These are phyloP conservation scores for Aphidoletes aphidimyza DNA, from an alignment of 2,888 invertebrate species.

Conservation along the genomic window DNA sequence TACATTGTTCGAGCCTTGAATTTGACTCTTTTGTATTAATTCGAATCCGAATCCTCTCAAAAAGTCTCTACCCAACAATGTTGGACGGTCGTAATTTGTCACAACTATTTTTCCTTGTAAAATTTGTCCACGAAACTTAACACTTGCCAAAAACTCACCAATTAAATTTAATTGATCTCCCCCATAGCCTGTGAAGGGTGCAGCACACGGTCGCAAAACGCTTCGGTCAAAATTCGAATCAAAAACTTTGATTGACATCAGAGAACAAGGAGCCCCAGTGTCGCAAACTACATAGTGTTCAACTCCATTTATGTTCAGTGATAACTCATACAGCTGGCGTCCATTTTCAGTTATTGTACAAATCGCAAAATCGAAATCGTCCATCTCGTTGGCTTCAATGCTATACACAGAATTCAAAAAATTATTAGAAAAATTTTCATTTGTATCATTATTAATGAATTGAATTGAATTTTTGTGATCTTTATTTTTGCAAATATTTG, in stretches of 20 bases:
- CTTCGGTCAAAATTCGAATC: not conserved
- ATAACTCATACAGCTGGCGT: not conserved
- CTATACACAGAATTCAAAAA: no score
- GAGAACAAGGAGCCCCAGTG: slow-evolving; percentile 57
- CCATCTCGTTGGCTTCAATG: no score
- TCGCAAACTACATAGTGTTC: slow-evolving; percentile 55
- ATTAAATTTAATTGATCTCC: not conserved
- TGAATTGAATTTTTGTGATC: not conserved
- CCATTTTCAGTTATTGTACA: not conserved
- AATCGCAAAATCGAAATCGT: slow-evolving; percentile 24
- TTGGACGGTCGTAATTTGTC: slow-evolving; percentile 55
- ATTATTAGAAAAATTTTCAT: slow-evolving; percentile 8
- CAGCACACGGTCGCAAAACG: not conserved
- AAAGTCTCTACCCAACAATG: slow-evolving; percentile 55
- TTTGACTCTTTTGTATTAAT: slow-evolving; percentile 6
- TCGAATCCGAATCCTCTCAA: slow-evolving; percentile 55
- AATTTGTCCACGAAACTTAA: not conserved
- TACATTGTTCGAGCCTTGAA: not conserved
- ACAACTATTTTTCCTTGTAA: not conserved
- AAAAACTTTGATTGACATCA: slow-evolving; percentile 45
- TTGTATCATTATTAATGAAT: not conserved
- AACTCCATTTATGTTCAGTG: not conserved
- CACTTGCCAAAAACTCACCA: slow-evolving; percentile 20
- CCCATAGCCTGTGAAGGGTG: not conserved
- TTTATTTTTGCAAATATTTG: slow-evolving; percentile 38